phyloP scores from a whole-genome alignment of 2,113 vertebrate genomes.

The Odontesthes bonariensis region DNA sequence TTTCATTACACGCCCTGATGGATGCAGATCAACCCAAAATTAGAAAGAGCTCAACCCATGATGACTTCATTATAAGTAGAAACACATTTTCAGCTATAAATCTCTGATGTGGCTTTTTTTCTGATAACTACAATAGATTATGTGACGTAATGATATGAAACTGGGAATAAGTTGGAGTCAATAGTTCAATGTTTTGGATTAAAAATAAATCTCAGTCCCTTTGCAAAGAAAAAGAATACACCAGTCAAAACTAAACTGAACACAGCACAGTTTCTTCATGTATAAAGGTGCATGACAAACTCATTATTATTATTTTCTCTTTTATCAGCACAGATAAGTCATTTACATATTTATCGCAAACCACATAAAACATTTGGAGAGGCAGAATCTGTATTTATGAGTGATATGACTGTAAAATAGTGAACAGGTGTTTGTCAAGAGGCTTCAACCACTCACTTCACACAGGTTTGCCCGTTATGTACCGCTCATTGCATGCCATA shows the following conservation, averaged over 20 bases:
- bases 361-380: constrained; percentile 2
- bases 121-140: constrained; percentile 29
- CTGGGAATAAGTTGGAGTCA: constrained; percentile 14
- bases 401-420: constrained; percentile 6
- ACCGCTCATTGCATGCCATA: constrained; percentile 32
- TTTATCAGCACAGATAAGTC: neutral
- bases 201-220: neutral
- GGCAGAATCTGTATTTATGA: constrained; percentile 5
- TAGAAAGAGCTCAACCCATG: constrained; percentile 30
- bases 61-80: constrained; percentile 50
- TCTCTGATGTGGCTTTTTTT: constrained; percentile 45
- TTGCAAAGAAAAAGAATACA: neutral
- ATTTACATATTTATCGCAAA: constrained; percentile 5
- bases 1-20: constrained; percentile 28
- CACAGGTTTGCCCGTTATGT: constrained; percentile 27
- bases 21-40: constrained; percentile 25
- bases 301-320: neutral
- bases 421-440: constrained; percentile 44
- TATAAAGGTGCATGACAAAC: neutral
- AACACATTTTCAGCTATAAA: constrained; percentile 43
- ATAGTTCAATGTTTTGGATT: constrained; percentile 2
- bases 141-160: constrained; percentile 42
- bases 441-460: constrained; percentile 21
- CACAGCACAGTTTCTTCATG: neutral
- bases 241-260: neutral